Conservation (phyloP, 2,888 invertebrate genomes). For the Dryobotodes eremita region DNA sequence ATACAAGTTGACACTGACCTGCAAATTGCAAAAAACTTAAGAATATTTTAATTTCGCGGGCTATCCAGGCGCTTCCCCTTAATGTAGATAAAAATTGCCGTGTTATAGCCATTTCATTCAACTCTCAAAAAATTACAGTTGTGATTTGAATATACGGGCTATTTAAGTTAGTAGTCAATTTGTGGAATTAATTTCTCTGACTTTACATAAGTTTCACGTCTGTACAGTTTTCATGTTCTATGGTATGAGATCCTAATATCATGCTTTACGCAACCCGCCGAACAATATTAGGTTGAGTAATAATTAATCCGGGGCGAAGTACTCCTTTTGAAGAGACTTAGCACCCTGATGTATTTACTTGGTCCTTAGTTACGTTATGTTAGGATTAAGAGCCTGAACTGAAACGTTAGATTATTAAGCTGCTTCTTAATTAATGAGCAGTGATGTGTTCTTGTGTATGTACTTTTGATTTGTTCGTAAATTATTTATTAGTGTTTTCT, state of each 20-base stretch:
- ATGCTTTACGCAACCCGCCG: conserved; percentile 41
- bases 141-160: neutral
- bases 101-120: neutral
- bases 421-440: conserved; percentile 22
- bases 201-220: neutral
- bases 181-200: neutral
- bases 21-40: too few species aligned
- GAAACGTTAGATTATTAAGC: conserved; percentile 24
- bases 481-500: neutral
- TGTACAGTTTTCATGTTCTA: conserved; percentile 9
- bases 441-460: neutral
- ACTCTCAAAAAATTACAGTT: neutral
- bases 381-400: conserved; percentile 45
- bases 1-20: too few species aligned
- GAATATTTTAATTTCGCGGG: too few species aligned
- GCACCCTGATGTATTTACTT: conserved; percentile 43
- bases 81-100: neutral
- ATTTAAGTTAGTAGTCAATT: neutral
- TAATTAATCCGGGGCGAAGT: conserved; percentile 54
- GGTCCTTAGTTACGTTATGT: conserved; percentile 51
- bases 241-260: conserved; percentile 26
- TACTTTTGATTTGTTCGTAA: neutral
- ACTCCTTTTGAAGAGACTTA: conserved; percentile 50
- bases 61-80: too few species aligned
- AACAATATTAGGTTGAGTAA: conserved; percentile 55